A percentile compares a stretch with the other conserved stretches of the same genome.
Evolutionary conservation across 2,888 invertebrate genomes (phyloP).

Genomic region (Willowsia nigromaculata): DNA sequence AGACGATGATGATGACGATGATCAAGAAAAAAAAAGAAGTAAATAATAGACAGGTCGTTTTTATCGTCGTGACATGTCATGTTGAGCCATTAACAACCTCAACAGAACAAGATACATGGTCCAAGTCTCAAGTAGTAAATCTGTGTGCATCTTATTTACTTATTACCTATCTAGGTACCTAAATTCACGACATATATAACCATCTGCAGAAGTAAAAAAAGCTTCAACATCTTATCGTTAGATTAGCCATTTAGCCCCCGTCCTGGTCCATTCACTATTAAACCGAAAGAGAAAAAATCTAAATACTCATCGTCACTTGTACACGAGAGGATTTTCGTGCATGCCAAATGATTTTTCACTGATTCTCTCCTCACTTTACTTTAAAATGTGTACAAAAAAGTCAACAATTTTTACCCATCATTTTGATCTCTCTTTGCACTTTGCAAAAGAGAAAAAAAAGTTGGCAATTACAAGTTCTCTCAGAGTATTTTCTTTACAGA

Average conservation of each 20-base stretch:
- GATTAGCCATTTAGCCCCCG: conserved; percentile 44
- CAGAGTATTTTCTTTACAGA: neutral
- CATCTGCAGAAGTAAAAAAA: neutral
- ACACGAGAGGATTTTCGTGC: conserved; percentile 1
- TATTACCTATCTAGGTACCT: neutral
- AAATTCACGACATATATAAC: neutral
- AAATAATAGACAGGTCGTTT: conserved; percentile 69
- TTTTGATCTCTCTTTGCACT: neutral
- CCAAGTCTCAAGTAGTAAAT: neutral
- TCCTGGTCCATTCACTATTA: conserved; percentile 38
- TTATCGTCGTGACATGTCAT: conserved; percentile 72
- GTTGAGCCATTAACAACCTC: conserved; percentile 66
- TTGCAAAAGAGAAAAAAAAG: conserved; percentile 35
- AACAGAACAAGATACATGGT: conserved; percentile 26
- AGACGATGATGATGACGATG: neutral
- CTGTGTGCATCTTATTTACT: conserved; percentile 24
- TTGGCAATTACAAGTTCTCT: conserved; percentile 61
- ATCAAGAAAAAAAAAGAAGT: conserved; percentile 45
- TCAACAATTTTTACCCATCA: conserved; percentile 38
- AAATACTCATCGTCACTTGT: neutral
- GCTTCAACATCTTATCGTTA: neutral
- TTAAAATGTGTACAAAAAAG: conserved; percentile 27
- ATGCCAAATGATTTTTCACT: neutral
- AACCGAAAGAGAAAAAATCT: neutral
- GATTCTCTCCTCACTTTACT: neutral